Evolutionary conservation across 2,888 invertebrate species (phyloP).

Genomic region (Torymus texanus): DNA sequence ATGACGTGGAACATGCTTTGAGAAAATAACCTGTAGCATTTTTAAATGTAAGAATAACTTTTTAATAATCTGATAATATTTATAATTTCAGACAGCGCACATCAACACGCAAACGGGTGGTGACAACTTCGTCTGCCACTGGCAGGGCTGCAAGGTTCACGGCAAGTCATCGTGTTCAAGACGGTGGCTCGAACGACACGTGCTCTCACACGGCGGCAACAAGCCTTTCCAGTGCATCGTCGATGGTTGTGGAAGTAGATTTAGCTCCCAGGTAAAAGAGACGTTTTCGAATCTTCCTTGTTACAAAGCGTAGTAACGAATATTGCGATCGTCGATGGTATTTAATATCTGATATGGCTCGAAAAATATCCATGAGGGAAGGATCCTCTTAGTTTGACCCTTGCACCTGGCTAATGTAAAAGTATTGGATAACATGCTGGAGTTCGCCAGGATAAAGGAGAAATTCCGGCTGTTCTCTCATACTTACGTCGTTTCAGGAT

Average conservation of each 20-base stretch:
- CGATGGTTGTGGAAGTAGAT: constrained; percentile 92
- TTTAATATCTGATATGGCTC: constrained; percentile 43
- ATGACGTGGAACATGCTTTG: no score
- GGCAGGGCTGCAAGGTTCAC: constrained; percentile 96
- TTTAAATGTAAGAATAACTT: no score
- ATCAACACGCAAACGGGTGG: constrained; percentile 89
- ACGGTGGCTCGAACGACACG: constrained; percentile 95
- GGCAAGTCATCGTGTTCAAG: constrained; percentile 93
- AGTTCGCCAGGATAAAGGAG: not conserved
- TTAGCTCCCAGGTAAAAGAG: constrained; percentile 86
- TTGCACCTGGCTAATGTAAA: not conserved
- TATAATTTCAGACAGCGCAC: constrained; percentile 81
- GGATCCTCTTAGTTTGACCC: constrained; percentile 41
- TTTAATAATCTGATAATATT: not conserved
- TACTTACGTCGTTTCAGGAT: no score
- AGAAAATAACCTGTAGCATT: no score
- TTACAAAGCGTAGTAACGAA: not conserved
- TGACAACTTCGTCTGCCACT: constrained; percentile 92
- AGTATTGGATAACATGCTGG: constrained; percentile 6
- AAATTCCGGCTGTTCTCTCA: not conserved
- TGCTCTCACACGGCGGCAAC: constrained; percentile 90
- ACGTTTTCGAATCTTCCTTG: constrained; percentile 31
- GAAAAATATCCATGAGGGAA: constrained; percentile 44
- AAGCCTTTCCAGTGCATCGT: constrained; percentile 97
- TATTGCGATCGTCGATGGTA: not conserved